phyloP scores from a whole-genome alignment of 2,797 vertebrate species.

The Sciurus vulgaris region DNA sequence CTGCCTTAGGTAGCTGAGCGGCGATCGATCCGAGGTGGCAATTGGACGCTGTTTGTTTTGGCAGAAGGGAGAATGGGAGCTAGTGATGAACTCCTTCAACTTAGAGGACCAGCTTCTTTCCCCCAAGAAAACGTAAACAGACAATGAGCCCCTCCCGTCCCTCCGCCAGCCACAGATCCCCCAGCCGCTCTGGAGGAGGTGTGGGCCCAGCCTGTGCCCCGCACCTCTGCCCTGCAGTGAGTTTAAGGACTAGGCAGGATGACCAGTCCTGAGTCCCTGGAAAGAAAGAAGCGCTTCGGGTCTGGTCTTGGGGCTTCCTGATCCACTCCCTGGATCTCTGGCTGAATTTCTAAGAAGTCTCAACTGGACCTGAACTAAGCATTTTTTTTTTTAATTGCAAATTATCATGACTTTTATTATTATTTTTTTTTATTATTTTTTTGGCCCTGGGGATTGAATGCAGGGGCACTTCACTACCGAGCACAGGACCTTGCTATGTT shows the following conservation, averaged over 20 bases:
- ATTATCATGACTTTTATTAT: too few species aligned
- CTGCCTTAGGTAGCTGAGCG: not conserved
- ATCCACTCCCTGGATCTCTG: not conserved
- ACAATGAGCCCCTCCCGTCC: not conserved
- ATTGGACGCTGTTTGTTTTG: constrained; percentile 72
- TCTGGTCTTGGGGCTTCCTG: not conserved
- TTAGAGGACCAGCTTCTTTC: not conserved
- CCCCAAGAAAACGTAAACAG: constrained; percentile 28
- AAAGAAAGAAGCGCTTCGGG: too few species aligned
- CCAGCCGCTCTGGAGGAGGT: accelerated
- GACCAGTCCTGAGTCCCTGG: not conserved
- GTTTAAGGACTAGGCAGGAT: not conserved
- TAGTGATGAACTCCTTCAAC: not conserved
- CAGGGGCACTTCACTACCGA: too few species aligned
- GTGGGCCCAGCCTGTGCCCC: accelerated
- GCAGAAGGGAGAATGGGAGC: not conserved
- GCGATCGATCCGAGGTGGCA: constrained; percentile 39
- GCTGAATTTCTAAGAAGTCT: not conserved
- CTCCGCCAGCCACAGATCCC: not conserved
- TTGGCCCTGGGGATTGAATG: too few species aligned
- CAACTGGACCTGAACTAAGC: not conserved
- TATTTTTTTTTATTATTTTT: too few species aligned
- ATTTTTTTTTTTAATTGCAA: not conserved
- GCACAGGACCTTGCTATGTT: too few species aligned
- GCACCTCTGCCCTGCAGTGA: not conserved